phyloP scores from a whole-genome alignment of 2,797 vertebrate genomes.

The Trichosurus vulpecula region DNA sequence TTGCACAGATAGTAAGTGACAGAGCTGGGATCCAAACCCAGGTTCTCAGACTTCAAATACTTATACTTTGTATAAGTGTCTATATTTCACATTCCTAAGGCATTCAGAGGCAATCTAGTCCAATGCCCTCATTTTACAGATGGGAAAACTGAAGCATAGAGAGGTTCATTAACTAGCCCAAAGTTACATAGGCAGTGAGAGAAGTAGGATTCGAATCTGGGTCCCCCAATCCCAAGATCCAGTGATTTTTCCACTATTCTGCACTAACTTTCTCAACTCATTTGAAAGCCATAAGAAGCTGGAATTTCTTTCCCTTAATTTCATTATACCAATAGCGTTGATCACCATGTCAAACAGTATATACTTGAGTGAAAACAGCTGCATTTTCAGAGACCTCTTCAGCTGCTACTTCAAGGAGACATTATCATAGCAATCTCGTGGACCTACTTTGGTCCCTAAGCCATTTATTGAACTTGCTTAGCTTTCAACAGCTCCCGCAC shows the following conservation, averaged over 20 bases:
- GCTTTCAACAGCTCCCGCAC: background rate
- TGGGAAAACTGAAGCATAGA: too few relatives aligned
- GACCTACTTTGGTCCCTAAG: background rate
- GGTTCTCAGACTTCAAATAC: background rate
- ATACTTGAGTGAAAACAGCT: background rate
- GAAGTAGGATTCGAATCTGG: background rate
- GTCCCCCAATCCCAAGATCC: background rate
- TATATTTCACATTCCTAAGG: too few relatives aligned
- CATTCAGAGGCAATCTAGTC: too few relatives aligned
- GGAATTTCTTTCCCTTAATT: background rate
- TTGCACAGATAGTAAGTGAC: background rate
- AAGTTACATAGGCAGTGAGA: too few relatives aligned
- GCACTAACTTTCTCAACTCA: slow-evolving; percentile 20
- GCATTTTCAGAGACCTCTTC: background rate
- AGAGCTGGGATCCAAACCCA: background rate
- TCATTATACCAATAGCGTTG: background rate
- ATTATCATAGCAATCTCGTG: background rate
- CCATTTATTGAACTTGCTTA: background rate
- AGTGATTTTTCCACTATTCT: background rate
- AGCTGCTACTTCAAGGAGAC: background rate
- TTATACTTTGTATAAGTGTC: too few relatives aligned
- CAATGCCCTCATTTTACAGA: too few relatives aligned
- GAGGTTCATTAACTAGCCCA: too few relatives aligned
- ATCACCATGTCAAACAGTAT: background rate
- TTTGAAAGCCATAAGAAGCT: slow-evolving; percentile 24